Conservation (phyloP, 2,888 invertebrate species). For the Sturmia bella region DNA sequence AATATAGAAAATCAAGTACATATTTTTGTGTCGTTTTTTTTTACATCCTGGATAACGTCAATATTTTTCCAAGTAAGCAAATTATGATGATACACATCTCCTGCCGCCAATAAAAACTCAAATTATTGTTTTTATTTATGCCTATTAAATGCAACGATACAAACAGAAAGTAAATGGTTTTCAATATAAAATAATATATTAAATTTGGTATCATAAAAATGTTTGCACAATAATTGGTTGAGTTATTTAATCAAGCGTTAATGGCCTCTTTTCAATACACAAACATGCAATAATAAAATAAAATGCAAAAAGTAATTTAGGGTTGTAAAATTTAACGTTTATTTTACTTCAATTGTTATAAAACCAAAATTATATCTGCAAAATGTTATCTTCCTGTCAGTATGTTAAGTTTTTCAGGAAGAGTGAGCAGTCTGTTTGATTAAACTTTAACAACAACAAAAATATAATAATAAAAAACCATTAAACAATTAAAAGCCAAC, state of each 20-base stretch:
- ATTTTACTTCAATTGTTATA: slow-evolving; percentile 58
- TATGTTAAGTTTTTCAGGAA: neutral
- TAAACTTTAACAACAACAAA: too few relatives aligned
- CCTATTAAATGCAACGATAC: slow-evolving; percentile 23
- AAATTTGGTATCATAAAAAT: slow-evolving; percentile 60
- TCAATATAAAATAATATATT: slow-evolving; percentile 65
- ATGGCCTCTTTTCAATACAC: slow-evolving; percentile 44
- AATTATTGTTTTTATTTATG: slow-evolving; percentile 48
- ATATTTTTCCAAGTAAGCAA: slow-evolving; percentile 15
- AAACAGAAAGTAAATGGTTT: slow-evolving; percentile 56
- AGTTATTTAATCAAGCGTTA: slow-evolving; percentile 65
- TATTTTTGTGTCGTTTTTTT: neutral
- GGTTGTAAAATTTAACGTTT: slow-evolving; percentile 66
- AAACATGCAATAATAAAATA: slow-evolving; percentile 40
- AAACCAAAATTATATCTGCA: slow-evolving; percentile 23
- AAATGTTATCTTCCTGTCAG: neutral
- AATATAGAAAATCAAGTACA: slow-evolving; percentile 8
- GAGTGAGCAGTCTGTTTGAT: too few relatives aligned
- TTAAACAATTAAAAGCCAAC: too few relatives aligned
- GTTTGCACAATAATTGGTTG: slow-evolving; percentile 53
- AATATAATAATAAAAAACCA: too few relatives aligned
- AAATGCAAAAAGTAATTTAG: slow-evolving; percentile 56
- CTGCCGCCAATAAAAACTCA: slow-evolving; percentile 49
- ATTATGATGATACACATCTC: slow-evolving; percentile 24
- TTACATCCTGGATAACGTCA: slow-evolving; percentile 1